These are phyloP conservation scores for Nomia melanderi DNA, from an alignment of 1,140 invertebrate species.

Conservation along the genomic window DNA sequence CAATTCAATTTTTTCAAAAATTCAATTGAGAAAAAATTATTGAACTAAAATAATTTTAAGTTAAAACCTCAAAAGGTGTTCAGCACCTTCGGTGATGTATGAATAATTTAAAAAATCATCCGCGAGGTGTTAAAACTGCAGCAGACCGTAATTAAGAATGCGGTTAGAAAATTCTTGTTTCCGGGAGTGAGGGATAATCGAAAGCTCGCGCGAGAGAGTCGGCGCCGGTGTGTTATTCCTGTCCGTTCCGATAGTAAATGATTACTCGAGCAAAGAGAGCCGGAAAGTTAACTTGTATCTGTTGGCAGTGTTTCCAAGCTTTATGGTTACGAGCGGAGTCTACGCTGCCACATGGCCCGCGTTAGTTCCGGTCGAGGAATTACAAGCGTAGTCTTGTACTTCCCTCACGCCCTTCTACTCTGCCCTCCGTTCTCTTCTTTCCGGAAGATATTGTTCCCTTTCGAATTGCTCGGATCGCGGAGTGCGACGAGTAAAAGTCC, in stretches of 20 bases:
- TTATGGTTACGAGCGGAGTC: constrained; percentile 68
- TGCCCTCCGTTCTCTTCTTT: too few species aligned
- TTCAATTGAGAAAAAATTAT: too few species aligned
- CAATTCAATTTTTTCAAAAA: too few species aligned
- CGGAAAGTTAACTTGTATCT: constrained; percentile 50
- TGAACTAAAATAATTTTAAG: too few species aligned
- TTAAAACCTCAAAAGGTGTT: too few species aligned
- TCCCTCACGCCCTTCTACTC: not conserved
- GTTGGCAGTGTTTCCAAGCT: constrained; percentile 62
- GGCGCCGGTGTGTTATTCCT: constrained; percentile 20
- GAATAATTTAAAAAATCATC: too few species aligned
- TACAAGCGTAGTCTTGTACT: constrained; percentile 48
- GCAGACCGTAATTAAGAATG: too few species aligned
- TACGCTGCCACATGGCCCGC: constrained; percentile 71
- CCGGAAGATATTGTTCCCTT: not conserved
- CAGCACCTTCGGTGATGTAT: too few species aligned
- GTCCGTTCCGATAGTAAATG: constrained; percentile 26
- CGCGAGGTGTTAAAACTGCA: too few species aligned
- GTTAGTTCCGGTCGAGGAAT: constrained; percentile 67
- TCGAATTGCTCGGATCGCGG: not conserved
- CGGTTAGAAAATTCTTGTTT: not conserved
- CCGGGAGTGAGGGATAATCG: too few species aligned
- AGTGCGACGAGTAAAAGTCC: too few species aligned
- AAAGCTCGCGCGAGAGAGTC: not conserved
- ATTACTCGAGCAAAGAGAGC: constrained; percentile 37